These are phyloP conservation scores for Phyllostomus hastatus DNA, from an alignment of 2,113 vertebrate species.

Conservation along the genomic window DNA sequence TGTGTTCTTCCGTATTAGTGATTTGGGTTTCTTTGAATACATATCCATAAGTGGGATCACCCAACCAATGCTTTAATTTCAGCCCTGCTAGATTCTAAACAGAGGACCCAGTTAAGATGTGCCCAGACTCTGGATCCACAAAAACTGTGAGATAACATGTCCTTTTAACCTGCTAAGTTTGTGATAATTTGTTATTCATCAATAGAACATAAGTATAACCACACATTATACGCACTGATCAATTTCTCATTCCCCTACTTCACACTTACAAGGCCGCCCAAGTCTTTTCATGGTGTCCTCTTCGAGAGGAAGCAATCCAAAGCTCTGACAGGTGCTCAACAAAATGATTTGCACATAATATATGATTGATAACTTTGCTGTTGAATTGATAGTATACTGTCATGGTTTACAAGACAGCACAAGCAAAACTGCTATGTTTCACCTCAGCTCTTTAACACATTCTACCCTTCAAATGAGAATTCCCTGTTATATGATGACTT, in stretches of 20 bases:
- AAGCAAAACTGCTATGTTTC: neutral
- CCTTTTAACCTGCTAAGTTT: neutral
- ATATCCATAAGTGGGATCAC: neutral
- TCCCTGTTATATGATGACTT: neutral
- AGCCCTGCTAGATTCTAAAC: neutral
- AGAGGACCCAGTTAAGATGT: neutral
- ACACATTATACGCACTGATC: neutral
- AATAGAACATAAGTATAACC: neutral
- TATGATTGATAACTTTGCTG: neutral
- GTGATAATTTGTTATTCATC: neutral
- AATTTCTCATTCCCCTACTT: neutral
- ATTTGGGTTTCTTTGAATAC: neutral
- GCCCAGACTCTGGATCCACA: neutral
- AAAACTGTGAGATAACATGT: neutral
- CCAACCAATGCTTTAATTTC: neutral
- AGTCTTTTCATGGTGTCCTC: neutral
- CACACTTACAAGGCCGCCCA: neutral
- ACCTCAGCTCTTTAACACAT: neutral
- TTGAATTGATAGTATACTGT: neutral
- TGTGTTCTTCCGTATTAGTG: neutral
- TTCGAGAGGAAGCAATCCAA: neutral
- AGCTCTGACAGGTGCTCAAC: neutral
- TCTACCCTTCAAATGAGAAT: neutral
- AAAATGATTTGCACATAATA: slow-evolving; percentile 7
- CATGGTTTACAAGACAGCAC: slow-evolving; percentile 20